These are phyloP conservation scores for Archegozetes longisetosus DNA, from an alignment of 1,140 invertebrate species.

Conservation along the genomic window DNA sequence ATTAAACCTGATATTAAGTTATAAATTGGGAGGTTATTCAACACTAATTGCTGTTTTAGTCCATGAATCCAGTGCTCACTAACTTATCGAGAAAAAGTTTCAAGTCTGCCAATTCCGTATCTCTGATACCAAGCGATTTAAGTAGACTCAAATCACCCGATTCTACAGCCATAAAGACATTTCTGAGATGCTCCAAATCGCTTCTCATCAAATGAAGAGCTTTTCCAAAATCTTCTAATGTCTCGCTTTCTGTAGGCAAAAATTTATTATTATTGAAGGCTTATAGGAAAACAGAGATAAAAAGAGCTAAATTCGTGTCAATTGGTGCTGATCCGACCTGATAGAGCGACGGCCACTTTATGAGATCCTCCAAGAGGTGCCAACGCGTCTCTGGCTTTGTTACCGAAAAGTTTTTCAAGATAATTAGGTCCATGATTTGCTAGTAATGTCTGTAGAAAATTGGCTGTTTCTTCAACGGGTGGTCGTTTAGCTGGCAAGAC, in stretches of 20 bases:
- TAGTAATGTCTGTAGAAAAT: constrained; percentile 76
- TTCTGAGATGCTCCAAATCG: constrained; percentile 76
- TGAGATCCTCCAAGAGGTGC: constrained; percentile 78
- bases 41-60: constrained; percentile 56
- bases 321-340: constrained; percentile 40
- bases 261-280: neutral
- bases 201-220: constrained; percentile 66
- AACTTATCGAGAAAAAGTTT: constrained; percentile 94
- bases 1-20: no score
- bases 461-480: constrained; percentile 86
- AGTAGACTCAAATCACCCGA: constrained; percentile 84
- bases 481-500: constrained; percentile 66
- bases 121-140: constrained; percentile 82
- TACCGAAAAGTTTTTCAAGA: constrained; percentile 73
- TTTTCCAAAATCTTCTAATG: constrained; percentile 79
- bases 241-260: constrained; percentile 67
- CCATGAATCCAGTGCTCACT: constrained; percentile 87
- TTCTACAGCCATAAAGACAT: constrained; percentile 89
- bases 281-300: neutral
- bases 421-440: constrained; percentile 90
- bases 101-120: constrained; percentile 87
- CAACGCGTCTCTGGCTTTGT: constrained; percentile 74
- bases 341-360: constrained; percentile 81
- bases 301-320: neutral
- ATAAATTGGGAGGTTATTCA: no score